Percentiles rank a stretch among this genome's conserved stretches.
Conservation (phyloP, 2,888 invertebrate genomes). For the Macrosiphum euphorbiae region DNA sequence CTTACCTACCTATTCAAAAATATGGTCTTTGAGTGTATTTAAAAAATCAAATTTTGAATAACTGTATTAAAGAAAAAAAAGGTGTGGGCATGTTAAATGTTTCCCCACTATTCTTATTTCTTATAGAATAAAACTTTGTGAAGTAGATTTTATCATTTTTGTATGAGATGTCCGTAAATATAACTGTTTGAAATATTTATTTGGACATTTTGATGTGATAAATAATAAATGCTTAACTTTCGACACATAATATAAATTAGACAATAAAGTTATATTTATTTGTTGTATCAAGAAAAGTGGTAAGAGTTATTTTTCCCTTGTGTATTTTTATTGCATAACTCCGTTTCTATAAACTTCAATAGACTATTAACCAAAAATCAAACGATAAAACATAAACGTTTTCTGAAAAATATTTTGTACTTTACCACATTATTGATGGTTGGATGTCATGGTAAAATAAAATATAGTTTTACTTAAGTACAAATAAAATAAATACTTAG, state of each 20-base stretch:
- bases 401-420: not conserved
- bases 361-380: not conserved
- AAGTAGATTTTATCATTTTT: not conserved
- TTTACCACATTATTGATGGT: not conserved
- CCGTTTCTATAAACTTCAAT: not conserved
- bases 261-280: slow-evolving; percentile 1
- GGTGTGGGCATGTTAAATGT: not conserved
- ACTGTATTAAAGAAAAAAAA: not conserved
- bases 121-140: not conserved
- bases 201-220: not conserved
- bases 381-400: not conserved
- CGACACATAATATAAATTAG: not conserved
- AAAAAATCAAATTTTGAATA: not conserved
- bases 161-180: not conserved
- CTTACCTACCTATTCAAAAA: not conserved
- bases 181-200: not conserved
- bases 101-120: too few species aligned
- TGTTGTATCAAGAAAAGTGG: not conserved
- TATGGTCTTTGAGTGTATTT: not conserved
- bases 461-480: not conserved
- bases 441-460: not conserved
- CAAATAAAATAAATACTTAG: not conserved
- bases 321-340: not conserved
- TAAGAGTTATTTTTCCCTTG: not conserved
- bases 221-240: not conserved